Percentiles rank a stretch among this genome's conserved stretches.
These are phyloP conservation scores for Tolypeutes matacus DNA, from an alignment of 2,797 vertebrate species.

Conservation along the genomic window DNA sequence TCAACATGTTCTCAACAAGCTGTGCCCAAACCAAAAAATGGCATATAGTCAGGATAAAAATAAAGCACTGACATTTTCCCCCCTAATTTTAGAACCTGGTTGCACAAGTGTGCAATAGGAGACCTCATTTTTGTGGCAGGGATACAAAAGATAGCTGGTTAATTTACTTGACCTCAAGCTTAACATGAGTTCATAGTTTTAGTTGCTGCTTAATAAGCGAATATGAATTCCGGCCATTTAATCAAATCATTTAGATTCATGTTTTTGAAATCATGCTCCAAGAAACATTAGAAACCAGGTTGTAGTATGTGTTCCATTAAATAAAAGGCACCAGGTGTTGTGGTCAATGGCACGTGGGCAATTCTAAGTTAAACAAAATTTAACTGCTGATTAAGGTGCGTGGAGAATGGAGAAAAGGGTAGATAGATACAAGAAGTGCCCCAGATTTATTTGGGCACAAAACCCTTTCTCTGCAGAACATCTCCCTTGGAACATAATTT, in stretches of 20 bases:
- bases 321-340: not conserved
- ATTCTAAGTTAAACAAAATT: slow-evolving; percentile 8
- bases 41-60: not conserved
- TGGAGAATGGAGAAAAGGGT: not conserved
- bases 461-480: slow-evolving; percentile 11
- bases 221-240: slow-evolving; percentile 10
- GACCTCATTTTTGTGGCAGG: not conserved
- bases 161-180: slow-evolving; percentile 53
- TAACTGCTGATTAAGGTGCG: not conserved
- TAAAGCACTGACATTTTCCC: slow-evolving; percentile 16
- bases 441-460: not conserved
- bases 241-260: slow-evolving; percentile 12
- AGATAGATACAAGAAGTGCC: not conserved
- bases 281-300: slow-evolving; percentile 15
- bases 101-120: not conserved
- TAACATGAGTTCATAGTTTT: slow-evolving; percentile 47
- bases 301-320: slow-evolving; percentile 49
- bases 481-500: not conserved
- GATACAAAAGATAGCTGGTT: not conserved
- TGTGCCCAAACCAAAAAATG: not conserved
- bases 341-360: not conserved
- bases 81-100: slow-evolving; percentile 5
- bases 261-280: slow-evolving; percentile 54
- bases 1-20: slow-evolving; percentile 4
- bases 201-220: slow-evolving; percentile 28